Conservation (phyloP, 2,888 invertebrate genomes). For the Drosophila mimica region DNA sequence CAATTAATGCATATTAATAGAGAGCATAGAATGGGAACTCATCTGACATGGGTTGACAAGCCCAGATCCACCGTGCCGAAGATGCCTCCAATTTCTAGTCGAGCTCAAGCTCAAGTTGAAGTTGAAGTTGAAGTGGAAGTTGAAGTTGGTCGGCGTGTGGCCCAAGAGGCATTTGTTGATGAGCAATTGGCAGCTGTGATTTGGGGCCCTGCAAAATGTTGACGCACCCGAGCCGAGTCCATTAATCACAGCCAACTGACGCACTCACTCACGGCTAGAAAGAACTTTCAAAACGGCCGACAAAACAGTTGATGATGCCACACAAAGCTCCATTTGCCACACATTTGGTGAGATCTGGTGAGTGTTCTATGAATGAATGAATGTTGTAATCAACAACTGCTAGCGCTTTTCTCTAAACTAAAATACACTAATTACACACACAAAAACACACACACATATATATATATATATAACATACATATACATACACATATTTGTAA, state of each 20-base stretch:
- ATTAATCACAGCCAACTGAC: slow-evolving; percentile 42
- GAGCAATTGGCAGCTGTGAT: slow-evolving; percentile 38
- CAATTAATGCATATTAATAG: slow-evolving; percentile 48
- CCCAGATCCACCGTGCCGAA: neutral
- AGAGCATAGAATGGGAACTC: slow-evolving; percentile 6
- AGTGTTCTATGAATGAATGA: slow-evolving; percentile 8
- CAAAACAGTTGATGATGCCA: slow-evolving; percentile 5
- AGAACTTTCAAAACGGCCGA: slow-evolving; percentile 28
- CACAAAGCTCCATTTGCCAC: slow-evolving; percentile 14
- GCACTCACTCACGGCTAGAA: slow-evolving; percentile 1
- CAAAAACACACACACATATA: neutral
- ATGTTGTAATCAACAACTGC: slow-evolving; percentile 3
- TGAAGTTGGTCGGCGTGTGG: slow-evolving; percentile 9
- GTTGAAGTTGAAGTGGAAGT: neutral
- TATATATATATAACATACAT: neutral
- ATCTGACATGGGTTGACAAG: slow-evolving; percentile 57
- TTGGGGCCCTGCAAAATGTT: slow-evolving; percentile 21
- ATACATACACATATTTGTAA: neutral
- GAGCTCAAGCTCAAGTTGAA: neutral
- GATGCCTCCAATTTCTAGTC: slow-evolving; percentile 3
- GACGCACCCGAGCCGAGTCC: slow-evolving; percentile 21
- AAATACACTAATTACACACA: slow-evolving; percentile 6
- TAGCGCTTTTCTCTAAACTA: neutral
- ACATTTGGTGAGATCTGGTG: neutral
- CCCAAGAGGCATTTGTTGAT: slow-evolving; percentile 23